Evolutionary conservation across 2,113 vertebrate genomes (phyloP), one percentile per base, ranked within the genome.

Genomic region (Stercorarius parasiticus): DNA sequence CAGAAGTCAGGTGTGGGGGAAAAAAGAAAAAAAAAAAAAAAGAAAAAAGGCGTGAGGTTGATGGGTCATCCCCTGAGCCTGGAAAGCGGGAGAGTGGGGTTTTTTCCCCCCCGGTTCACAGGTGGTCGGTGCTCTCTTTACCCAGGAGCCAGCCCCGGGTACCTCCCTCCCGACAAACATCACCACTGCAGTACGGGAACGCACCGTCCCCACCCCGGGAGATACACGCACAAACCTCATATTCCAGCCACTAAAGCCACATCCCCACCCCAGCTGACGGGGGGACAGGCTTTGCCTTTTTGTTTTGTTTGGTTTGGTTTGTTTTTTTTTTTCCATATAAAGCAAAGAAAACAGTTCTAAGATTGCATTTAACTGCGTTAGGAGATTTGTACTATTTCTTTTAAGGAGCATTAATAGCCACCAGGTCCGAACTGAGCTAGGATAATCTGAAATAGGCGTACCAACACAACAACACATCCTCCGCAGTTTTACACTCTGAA

Each of bases 171-270:
- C 13, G 17, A 34, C 50, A 34, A 49, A 1, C 56, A 9, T 7
- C 56, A 3, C 6, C 17, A 1, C 49, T 6, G 25, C 26, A 26
- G 29, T 4, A 29, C 4, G 18, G 2, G 5, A 11, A 36, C 40
- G 4, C 36, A 1, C 25, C 10, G 15, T 30, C 30, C 13, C 47
- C 14, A 2, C 13, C 15, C 36, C 10, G 5, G 38, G 40, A 36
- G 30, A 15, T 1, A 1, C 0, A 5, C 1, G 32, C 43, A 20
- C 45, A 43, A 19, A 22, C 11, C 22, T 8, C 6, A 10, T 1
- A 3, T 9, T 18, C 23, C 3, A 13, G 15, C 11, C 42, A 9
- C 42, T 9, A 10, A 4, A 74, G 21, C 53, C 32, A 3, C 3
- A 11, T 19, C 38, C 65, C 52, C 32, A n/a, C 20, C 5, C 0